Conservation (phyloP, 2,797 vertebrate species). For the Hippocampus kuda region DNA sequence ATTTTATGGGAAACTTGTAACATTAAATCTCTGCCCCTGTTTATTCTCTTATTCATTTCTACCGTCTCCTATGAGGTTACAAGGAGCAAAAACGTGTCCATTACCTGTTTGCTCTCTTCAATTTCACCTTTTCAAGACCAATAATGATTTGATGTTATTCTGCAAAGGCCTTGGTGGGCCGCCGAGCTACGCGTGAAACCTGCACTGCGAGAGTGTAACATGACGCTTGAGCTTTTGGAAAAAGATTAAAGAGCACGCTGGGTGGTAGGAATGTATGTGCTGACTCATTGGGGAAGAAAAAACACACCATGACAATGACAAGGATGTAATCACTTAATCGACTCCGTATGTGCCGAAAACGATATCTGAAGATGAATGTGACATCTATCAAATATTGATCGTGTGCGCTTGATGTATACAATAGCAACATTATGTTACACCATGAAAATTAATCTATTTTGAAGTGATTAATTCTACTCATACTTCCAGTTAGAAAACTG, state of each 20-base stretch:
- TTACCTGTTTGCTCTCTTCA: constrained; percentile 30
- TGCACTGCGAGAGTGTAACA: constrained; percentile 35
- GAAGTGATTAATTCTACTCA: background rate
- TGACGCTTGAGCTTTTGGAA: constrained; percentile 14
- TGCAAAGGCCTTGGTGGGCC: constrained; percentile 52
- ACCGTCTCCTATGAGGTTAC: constrained; percentile 20
- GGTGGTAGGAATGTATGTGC: constrained; percentile 15
- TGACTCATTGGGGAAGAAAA: constrained; percentile 30
- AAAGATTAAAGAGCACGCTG: constrained; percentile 28
- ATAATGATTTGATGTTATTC: constrained; percentile 32
- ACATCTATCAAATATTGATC: background rate
- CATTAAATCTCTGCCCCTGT: background rate
- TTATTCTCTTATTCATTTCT: constrained; percentile 12
- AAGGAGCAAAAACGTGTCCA: constrained; percentile 17
- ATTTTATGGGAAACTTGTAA: background rate
- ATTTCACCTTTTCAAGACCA: constrained; percentile 46
- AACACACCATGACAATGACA: constrained; percentile 23
- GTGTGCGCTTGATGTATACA: background rate
- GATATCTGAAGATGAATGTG: constrained; percentile 5
- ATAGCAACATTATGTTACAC: background rate
- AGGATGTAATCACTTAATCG: constrained; percentile 12
- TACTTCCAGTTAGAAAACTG: background rate
- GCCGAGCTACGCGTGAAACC: constrained; percentile 28
- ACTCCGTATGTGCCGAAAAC: constrained; percentile 3
- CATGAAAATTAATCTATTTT: background rate